Conservation (phyloP, 1,140 invertebrate genomes). For the Whitmania pigra region DNA sequence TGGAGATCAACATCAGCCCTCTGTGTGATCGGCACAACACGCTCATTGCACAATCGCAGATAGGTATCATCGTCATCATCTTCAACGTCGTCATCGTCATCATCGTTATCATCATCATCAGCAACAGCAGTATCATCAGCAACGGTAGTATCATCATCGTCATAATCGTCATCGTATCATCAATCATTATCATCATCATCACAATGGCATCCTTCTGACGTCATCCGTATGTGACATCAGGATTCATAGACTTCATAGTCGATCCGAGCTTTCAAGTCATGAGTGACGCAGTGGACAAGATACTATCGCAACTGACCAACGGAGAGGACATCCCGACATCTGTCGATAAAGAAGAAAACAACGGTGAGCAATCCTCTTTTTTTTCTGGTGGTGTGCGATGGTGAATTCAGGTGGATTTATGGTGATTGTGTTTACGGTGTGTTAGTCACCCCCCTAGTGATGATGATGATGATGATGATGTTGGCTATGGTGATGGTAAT, state of each 20-base stretch:
- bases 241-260: conserved; percentile 86
- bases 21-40: conserved; percentile 92
- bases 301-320: conserved; percentile 38
- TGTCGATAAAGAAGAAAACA: background rate
- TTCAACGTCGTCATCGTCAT: background rate
- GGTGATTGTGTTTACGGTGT: background rate
- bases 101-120: conserved; percentile 8
- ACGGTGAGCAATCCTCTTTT: background rate
- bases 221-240: background rate
- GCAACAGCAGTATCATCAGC: background rate
- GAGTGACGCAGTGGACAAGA: conserved; percentile 70
- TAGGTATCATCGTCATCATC: conserved; percentile 45
- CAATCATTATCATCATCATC: background rate
- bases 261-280: conserved; percentile 81
- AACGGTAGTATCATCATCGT: background rate
- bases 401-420: background rate
- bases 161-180: conserved; percentile 1
- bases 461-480: background rate
- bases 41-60: conserved; percentile 85
- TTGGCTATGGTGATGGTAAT: background rate
- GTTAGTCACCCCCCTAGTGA: background rate
- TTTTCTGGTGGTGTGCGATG: background rate
- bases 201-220: too few relatives aligned
- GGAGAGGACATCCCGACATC: background rate
- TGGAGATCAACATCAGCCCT: conserved; percentile 81